These are phyloP conservation scores for Dryas iulia DNA, from an alignment of 1,140 invertebrate species.

Conservation along the genomic window DNA sequence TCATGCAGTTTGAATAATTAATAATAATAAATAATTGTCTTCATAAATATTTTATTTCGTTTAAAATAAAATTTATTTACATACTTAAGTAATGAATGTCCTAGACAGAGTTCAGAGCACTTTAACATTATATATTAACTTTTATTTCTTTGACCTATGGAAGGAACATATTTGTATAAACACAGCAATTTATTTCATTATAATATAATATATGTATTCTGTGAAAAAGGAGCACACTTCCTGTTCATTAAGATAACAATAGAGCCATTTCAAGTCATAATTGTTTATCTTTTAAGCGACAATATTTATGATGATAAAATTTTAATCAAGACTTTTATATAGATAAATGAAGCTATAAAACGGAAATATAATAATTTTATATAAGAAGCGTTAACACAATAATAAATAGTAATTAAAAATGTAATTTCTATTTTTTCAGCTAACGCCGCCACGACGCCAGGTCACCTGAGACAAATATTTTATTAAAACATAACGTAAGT, in stretches of 20 bases:
- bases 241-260: not conserved
- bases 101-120: not conserved
- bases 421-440: too few relatives aligned
- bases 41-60: too few relatives aligned
- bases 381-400: too few relatives aligned
- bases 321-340: not conserved
- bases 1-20: too few relatives aligned
- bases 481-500: too few relatives aligned
- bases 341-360: not conserved
- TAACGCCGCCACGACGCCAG: too few relatives aligned
- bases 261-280: not conserved
- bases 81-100: not conserved
- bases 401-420: too few relatives aligned
- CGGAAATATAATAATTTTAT: not conserved
- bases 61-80: too few relatives aligned
- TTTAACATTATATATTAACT: not conserved
- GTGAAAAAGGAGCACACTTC: not conserved
- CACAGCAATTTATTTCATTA: not conserved
- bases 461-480: too few relatives aligned
- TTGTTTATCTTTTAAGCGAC: not conserved
- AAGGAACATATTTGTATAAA: not conserved
- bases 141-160: not conserved
- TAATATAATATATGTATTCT: not conserved
- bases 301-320: not conserved
- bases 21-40: not conserved